Evolutionary conservation across 2,113 vertebrate species (phyloP), one percentile per base, ranked within the genome.

Genomic region (Urocynchramus pylzowi): DNA sequence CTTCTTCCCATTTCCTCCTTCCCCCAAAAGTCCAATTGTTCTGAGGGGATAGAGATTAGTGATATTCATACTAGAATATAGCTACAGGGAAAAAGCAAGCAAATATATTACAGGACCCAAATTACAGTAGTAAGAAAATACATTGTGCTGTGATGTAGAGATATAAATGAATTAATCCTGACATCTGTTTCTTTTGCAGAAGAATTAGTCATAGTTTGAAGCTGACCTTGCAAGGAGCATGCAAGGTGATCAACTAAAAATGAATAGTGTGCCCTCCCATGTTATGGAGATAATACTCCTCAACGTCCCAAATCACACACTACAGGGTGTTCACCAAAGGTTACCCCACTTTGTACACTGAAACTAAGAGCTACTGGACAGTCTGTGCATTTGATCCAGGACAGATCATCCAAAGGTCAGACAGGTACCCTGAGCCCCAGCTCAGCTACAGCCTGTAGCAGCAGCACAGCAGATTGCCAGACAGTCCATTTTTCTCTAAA

Each of bases 161-260:
- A 90, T 82, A 89, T 68, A 95, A 94, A 94, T 87, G 31, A 96
- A 97, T 93, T 95, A 95, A 92, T 92, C 73, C 83, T 90, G 94
- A 94, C 86, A 93, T 96, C 71, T 89, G 56, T 76, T 94, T 92
- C 82, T 93, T 81, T 57, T 84, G 85, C 83, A 64, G 80, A 93
- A 77, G 76, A 92, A 95, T 95, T 87, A 92, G 76, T 65, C 52
- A 44, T 49, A 87, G 44, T 83, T 41, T 93, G 83, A 84, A 87
- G 69, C 52, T 91, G 92, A 97, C 90, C 94, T 96, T 96, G 88
- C 69, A 92, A 92, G 64, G 89, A 78, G 76, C 50, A 42, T 31
- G 45, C 69, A 96, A 94, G 90, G 84, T 89, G 88, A 95, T 69
- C 87, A 71, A 39, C 54, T 67, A 33, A 63, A 89, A 93, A 16